These are phyloP conservation scores for Trematomus loennbergii DNA, from an alignment of 2,113 vertebrate species.

Conservation along the genomic window DNA sequence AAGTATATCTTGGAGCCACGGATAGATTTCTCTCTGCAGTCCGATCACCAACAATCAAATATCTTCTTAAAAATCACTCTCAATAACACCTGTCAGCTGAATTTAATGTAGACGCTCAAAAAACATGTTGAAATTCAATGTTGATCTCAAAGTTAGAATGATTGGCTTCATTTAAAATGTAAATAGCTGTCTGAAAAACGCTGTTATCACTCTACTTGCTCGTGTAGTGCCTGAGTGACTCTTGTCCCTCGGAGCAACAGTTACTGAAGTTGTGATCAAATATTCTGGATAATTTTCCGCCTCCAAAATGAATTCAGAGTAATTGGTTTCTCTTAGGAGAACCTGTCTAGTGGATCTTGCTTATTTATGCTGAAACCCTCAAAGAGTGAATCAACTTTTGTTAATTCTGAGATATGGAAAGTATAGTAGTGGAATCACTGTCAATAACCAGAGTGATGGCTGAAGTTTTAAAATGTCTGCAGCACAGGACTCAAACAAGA, in stretches of 20 bases:
- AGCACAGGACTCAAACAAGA: not conserved
- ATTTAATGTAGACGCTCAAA: not conserved
- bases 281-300: conserved; percentile 46
- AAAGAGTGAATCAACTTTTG: conserved; percentile 44
- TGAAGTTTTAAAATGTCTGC: conserved; percentile 13
- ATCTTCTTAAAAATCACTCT: conserved; percentile 8
- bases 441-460: not conserved
- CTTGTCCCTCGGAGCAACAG: conserved; percentile 33
- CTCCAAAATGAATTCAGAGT: conserved; percentile 51
- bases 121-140: not conserved
- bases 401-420: conserved; percentile 21
- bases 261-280: conserved; percentile 30
- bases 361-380: conserved; percentile 45
- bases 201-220: not conserved
- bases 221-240: conserved; percentile 2
- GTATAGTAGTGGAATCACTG: not conserved
- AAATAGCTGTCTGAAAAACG: not conserved
- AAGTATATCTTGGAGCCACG: not conserved
- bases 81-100: not conserved
- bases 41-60: not conserved
- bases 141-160: not conserved
- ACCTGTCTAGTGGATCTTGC: conserved; percentile 37
- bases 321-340: conserved; percentile 54
- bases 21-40: not conserved
- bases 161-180: not conserved